Evolutionary conservation across 2,797 vertebrate genomes (phyloP).

Genomic region (Tenualosa thibaudeaui): DNA sequence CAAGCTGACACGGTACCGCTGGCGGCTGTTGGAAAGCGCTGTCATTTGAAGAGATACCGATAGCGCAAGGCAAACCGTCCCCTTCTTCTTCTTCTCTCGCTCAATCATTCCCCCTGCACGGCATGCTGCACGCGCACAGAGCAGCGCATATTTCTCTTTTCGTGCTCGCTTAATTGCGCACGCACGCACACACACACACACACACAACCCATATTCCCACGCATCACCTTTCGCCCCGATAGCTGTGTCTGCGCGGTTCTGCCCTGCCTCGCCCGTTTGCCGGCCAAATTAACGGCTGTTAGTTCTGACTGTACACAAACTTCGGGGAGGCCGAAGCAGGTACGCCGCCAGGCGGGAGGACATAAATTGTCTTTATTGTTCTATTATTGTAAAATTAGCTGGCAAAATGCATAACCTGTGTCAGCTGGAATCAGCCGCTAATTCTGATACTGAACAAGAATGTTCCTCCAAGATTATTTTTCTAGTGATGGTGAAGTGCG

Average conservation of each 20-base stretch:
- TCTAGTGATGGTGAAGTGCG: background rate
- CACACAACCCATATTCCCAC: background rate
- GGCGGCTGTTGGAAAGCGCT: too few relatives aligned
- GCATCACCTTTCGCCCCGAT: constrained; percentile 16
- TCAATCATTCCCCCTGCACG: too few relatives aligned
- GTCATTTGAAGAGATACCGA: too few relatives aligned
- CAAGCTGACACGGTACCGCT: background rate
- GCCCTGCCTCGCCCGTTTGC: constrained; percentile 47
- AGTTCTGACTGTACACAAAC: constrained; percentile 57
- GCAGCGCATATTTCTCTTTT: constrained; percentile 1
- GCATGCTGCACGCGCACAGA: background rate
- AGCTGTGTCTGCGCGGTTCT: constrained; percentile 40
- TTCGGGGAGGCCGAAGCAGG: constrained; percentile 63
- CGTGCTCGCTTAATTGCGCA: constrained; percentile 10
- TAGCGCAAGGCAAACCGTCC: too few relatives aligned
- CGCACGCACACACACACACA: background rate
- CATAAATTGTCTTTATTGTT: constrained; percentile 68
- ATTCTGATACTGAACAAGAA: background rate
- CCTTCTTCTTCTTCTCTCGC: too few relatives aligned
- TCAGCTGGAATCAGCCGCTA: background rate
- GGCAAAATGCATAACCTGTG: constrained; percentile 32
- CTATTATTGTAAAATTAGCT: constrained; percentile 61
- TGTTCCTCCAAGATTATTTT: background rate
- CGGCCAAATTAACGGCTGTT: constrained; percentile 66
- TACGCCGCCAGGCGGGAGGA: constrained; percentile 59